These are phyloP conservation scores for Thomomys bottae DNA, from an alignment of 2,113 vertebrate species.

Conservation along the genomic window DNA sequence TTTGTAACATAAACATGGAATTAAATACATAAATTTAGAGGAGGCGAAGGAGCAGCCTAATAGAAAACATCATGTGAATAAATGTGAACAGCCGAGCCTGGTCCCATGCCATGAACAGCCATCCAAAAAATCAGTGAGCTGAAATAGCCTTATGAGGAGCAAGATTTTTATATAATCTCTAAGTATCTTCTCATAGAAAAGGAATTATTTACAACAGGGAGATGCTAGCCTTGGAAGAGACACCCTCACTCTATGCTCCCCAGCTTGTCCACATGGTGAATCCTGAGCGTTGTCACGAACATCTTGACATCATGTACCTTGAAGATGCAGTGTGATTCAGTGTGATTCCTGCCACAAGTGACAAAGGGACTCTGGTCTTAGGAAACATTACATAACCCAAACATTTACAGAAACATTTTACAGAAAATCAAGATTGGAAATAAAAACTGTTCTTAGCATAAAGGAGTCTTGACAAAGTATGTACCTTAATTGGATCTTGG, in stretches of 20 bases:
- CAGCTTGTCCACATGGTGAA: neutral
- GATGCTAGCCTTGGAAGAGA: neutral
- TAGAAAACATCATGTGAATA: neutral
- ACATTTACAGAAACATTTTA: neutral
- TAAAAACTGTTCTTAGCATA: neutral
- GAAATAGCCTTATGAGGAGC: neutral
- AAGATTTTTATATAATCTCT: neutral
- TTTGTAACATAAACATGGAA: neutral
- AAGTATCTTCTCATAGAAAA: neutral
- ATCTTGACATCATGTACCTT: neutral
- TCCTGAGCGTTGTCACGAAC: too few relatives aligned
- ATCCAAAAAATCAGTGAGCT: neutral
- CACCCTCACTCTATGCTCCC: too few relatives aligned
- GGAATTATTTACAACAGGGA: neutral
- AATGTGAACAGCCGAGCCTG: neutral
- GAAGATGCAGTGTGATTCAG: neutral
- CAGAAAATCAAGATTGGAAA: neutral
- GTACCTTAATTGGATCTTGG: neutral
- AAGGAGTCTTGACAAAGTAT: neutral
- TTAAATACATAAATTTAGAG: neutral
- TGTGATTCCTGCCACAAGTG: neutral
- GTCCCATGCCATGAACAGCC: too few relatives aligned
- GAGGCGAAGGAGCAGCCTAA: neutral
- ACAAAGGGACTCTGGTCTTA: neutral
- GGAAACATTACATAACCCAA: neutral